Evolutionary conservation across 2,113 vertebrate genomes (phyloP), one percentile per base, ranked within the genome.

Genomic region (Hippotragus niger): DNA sequence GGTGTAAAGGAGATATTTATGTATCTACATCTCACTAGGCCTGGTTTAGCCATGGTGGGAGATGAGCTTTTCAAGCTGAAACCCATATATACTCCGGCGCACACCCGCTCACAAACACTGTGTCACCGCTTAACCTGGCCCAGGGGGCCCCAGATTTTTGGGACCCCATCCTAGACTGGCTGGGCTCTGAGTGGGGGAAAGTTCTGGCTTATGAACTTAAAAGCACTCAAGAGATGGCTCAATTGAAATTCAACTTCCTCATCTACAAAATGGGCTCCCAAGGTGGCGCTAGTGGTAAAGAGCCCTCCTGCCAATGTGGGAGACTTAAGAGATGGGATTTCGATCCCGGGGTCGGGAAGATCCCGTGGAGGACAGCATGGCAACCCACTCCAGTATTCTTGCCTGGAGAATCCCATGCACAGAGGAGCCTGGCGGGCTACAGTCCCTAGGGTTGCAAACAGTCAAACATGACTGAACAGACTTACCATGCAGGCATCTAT

Each of bases 1-100:
- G 94, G 84, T 21, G 55, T 96, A 78, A 74, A 95, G 86, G 80
- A 95, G 85, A 67, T 96, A 97, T 97, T 97, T 95, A 23, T 96
- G 95, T 23, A 86, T 80, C 96, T 96, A 86, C 96, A 74, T 71
- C 86, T 93, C 90, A 67, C 94, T 95, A 91, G 96, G 43, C 90
- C 95, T 92, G 43, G 84, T 92, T 98, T 87, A 94, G 60, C 78
- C 81, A n/a, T 82, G 95, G 62, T 78, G 36, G 85, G 82, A 84
- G 33, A 98, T 45, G 96, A 76, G 57, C 86, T 95, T 95, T 88
- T 60, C 89, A 10, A 82, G 94, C 90, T 92, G 94, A 92, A 94
- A 95, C 71, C 85, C 88, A 36, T 43, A 40, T 55, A 67, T 47
- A 47, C 25, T 71, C 57, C 45, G 0, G 8, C 1, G 13, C 85